These are phyloP conservation scores for Ostrea edulis DNA, from an alignment of 1,140 invertebrate genomes.

Conservation along the genomic window DNA sequence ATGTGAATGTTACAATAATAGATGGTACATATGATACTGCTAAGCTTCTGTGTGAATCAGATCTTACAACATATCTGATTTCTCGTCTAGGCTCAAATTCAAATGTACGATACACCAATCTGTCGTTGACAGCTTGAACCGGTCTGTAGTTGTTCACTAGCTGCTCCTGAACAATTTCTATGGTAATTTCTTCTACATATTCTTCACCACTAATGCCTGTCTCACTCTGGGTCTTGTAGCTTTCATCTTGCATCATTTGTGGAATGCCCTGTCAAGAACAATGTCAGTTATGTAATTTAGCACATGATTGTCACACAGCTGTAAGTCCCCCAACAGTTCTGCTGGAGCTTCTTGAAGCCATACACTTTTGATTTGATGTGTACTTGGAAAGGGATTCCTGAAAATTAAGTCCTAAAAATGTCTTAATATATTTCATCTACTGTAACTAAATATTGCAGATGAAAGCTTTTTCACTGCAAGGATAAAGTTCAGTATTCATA, in stretches of 20 bases:
- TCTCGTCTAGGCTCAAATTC: slow-evolving; percentile 33
- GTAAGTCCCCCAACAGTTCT: not conserved
- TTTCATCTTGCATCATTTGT: slow-evolving; percentile 30
- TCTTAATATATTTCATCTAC: too few relatives aligned
- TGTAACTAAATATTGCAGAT: too few relatives aligned
- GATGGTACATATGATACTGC: slow-evolving; percentile 1
- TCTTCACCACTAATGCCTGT: not conserved
- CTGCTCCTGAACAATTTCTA: slow-evolving; percentile 59
- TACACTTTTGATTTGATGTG: too few relatives aligned
- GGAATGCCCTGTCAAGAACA: slow-evolving; percentile 5
- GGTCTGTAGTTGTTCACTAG: slow-evolving; percentile 74
- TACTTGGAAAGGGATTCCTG: too few relatives aligned
- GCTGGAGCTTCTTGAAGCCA: too few relatives aligned
- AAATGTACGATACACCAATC: slow-evolving; percentile 71
- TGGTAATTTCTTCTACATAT: slow-evolving; percentile 44
- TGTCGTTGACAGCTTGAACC: slow-evolving; percentile 70
- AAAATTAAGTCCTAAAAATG: too few relatives aligned
- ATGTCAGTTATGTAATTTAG: not conserved
- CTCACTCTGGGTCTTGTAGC: not conserved
- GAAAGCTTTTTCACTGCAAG: too few relatives aligned
- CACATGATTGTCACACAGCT: not conserved
- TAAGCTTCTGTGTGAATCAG: not conserved
- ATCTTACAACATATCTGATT: slow-evolving; percentile 19
- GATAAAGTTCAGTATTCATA: too few relatives aligned
- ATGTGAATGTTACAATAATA: not conserved